Base-by-base conservation (phyloP, 2,113 vertebrate species). In the Dipodomys merriami region DNA sequence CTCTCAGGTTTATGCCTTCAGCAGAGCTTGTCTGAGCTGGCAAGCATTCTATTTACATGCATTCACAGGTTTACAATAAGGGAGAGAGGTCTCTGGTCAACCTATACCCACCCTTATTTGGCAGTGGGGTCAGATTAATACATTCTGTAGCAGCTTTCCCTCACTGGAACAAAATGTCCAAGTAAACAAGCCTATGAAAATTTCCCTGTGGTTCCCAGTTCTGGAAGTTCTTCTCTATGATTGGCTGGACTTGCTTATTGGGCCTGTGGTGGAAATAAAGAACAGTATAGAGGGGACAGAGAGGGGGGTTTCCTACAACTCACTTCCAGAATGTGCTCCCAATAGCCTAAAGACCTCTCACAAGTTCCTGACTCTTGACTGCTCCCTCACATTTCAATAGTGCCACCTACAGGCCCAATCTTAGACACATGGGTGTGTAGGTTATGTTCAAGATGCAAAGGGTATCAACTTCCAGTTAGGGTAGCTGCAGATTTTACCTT, bases 221-320 rank as follows among this genome's bases (percentile, higher is more conserved):
- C 16, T 85, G n/a, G 39, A 68, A 7, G 44, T n/a, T 67, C 35
- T 7, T 30, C 18, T 68, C 18, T 16, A 29, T 35, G 39, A 23
- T 35, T 29, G 62, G 22, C 60, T 9, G 13, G 12, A 35, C 33
- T 22, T 13, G 8, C 10, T 15, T 64, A 57, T 2, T 23, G 57
- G 19, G 6, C 64, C 7, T n/a, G 15, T 44, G 15, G 33, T 65
- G 6, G 71, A 44, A 23, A 12, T 33, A 29, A 25, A 49, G 3
- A 15, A 11, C 23, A 72, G 39, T 39, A 39, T 6, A 39, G 39
- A 39, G 39, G 39, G 39, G 39, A 39, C 39, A 7, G 0, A 0
- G 19, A 27, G 16, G 33, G n/a, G 5, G 11, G 12, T 53, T 53
- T 53, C 33, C 53, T n/a, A 8, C 16, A 39, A 3, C 22, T 1